Evolutionary conservation across 1,140 invertebrate genomes (phyloP), one percentile per base, ranked within the genome.

Genomic region (Drusus annulatus): DNA sequence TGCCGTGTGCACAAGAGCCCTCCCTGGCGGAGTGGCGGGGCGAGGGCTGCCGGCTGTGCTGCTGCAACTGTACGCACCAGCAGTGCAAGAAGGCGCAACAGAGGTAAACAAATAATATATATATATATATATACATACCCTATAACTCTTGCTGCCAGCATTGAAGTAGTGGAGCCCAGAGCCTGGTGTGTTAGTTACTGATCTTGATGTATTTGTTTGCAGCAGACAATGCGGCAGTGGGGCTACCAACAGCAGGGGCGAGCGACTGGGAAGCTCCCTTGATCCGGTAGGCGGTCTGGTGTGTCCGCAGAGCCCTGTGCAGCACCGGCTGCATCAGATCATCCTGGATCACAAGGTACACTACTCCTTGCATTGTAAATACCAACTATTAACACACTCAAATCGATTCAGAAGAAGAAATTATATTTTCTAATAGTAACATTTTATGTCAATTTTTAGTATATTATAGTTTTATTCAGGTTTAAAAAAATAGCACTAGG

Each of bases 251-350:
- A 65, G 58, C 23, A 17, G 65, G 45, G 23, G 21, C 31, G 68
- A 60, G 15, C 63, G 69, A 23, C 68, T 65, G 31, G 78, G 63
- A 21, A 63, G 79, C 58, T 71, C 76, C 45, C 81, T 88, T 17
- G 90, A 90, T 69, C 85, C 87, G 78, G 86, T 94, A n/a, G 96
- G 97, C 89, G 96, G 96, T 63, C 89, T 97, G 81, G 92, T 94
- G 54, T 92, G 94, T 73, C 92, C 95, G 80, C 91, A 93, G 82
- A 96, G 95, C 86, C 93, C 95, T 76, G 89, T 95, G 80, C 96
- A 97, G 86, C 92, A 93, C 84, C 87, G 96, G 80, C 88, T 97
- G 81, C 92, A 93, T 86, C 94, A 96, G 86, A 95, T 97, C 80
- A 93, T 95, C 81, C 88, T 92, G 31, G 93, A 95, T 82, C 93